Evolutionary conservation across 2,797 vertebrate species (phyloP).

Genomic region (Denticeps clupeoides): DNA sequence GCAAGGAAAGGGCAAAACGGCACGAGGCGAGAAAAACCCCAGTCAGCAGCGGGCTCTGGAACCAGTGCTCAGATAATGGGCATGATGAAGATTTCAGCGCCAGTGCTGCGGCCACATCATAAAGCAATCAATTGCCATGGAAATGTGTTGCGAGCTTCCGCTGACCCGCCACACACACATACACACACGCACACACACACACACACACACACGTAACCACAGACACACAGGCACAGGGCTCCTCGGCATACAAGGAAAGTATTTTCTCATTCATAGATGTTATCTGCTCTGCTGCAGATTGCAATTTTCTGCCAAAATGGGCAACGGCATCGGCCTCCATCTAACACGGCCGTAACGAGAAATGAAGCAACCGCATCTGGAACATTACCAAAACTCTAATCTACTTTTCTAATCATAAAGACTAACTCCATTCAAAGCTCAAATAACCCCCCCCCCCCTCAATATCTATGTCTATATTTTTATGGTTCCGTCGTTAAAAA

Average conservation of each 20-base stretch:
- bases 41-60: too few relatives aligned
- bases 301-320: conserved; percentile 46
- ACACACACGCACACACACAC: conserved; percentile 1
- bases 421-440: too few relatives aligned
- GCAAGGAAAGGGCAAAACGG: not conserved
- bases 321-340: conserved; percentile 35
- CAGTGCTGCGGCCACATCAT: not conserved
- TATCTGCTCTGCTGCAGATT: conserved; percentile 43
- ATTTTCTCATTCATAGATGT: conserved; percentile 41
- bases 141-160: not conserved
- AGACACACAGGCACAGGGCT: not conserved
- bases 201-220: conserved; percentile 3
- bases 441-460: too few relatives aligned
- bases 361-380: conserved; percentile 32
- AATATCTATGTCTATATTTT: too few relatives aligned
- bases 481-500: too few relatives aligned
- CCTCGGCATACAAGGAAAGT: conserved; percentile 20
- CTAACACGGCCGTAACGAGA: conserved; percentile 42
- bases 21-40: not conserved
- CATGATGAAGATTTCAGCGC: too few relatives aligned
- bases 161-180: conserved; percentile 9
- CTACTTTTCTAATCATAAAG: too few relatives aligned
- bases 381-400: not conserved
- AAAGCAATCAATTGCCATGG: not conserved
- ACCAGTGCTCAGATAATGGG: too few relatives aligned